A percentile compares a stretch with the other conserved stretches of the same genome.
Evolutionary conservation across 2,888 invertebrate genomes (phyloP).

Genomic region (Aleiodes alternator): DNA sequence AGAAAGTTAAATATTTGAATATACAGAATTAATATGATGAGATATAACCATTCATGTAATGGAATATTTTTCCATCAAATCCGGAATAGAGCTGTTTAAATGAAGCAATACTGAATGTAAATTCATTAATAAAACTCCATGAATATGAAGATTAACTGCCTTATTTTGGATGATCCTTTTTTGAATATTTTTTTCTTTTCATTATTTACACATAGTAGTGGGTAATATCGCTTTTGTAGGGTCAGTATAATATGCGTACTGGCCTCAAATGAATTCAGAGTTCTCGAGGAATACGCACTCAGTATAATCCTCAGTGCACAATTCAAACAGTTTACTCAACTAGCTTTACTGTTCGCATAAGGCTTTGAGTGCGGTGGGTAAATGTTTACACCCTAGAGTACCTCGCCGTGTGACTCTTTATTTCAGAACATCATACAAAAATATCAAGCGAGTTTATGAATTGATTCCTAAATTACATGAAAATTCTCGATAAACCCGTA

Average conservation of each 20-base stretch:
- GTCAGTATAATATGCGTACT: conserved; percentile 9
- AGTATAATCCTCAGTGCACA: conserved; percentile 39
- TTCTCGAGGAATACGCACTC: conserved; percentile 13
- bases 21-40: not conserved
- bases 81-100: not conserved
- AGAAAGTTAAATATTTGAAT: not conserved
- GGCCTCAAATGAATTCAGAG: conserved; percentile 13
- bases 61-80: conserved; percentile 3
- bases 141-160: conserved; percentile 21
- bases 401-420: conserved; percentile 7
- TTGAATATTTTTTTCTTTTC: not conserved
- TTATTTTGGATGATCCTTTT: conserved; percentile 15
- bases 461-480: no score
- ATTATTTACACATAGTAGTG: not conserved
- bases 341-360: conserved; percentile 31
- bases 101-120: conserved; percentile 9
- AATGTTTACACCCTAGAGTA: conserved; percentile 50
- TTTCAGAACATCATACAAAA: not conserved
- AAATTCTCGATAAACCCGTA: no score
- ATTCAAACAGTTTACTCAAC: conserved; percentile 38
- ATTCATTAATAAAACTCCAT: not conserved
- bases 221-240: conserved; percentile 13
- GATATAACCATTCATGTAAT: not conserved
- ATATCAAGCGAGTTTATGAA: not conserved
- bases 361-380: conserved; percentile 46